Evolutionary conservation across 2,113 vertebrate genomes (phyloP), one percentile per base, ranked within the genome.

Genomic region (Apaloderma vittatum): DNA sequence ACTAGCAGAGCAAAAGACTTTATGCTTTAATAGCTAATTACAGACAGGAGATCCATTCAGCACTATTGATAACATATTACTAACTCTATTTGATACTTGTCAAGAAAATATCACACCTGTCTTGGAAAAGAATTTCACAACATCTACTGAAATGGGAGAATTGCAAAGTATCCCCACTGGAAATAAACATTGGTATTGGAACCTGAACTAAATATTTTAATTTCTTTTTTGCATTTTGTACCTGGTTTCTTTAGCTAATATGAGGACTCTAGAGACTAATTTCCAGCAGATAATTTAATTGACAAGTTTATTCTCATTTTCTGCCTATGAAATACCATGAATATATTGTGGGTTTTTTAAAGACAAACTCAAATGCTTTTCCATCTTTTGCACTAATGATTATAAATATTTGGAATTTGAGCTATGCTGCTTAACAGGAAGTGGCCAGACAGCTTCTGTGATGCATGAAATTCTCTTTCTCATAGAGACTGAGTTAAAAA

Each of bases 11-110:
- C 82, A 68, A 58, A 74, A 92, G 93, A 48, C 62, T 82, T 55
- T 29, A 66, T 29, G 70, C 88, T 93, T 90, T 94, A 92, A 87
- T 55, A 85, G 93, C 94, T 97, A 96, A 97, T 97, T 94, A 88
- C 91, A 95, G 91, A 43, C 94, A 91, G 76, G 95, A 96, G 96
- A 97, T 96, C 87, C 76, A 96, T 96, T 95, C 91, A 85, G 32
- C 48, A 40, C 46, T 57, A 24, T 68, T 90, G 88, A 72, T 88
- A 94, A 88, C 62, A 68, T 66, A 80, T 83, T 91, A 88, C 63
- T 93, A 34, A 80, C 85, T 82, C 37, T 59, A 67, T 55, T 86
- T 82, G 55, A 85, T 94, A 74, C 59, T 93, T 91, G 73, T 90
- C 90, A 79, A 74, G 81, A 48, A 95, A 93, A 93, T 75, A 95